Base-by-base conservation (phyloP, 1,140 invertebrate genomes). In the Leptinotarsa defecta region DNA sequence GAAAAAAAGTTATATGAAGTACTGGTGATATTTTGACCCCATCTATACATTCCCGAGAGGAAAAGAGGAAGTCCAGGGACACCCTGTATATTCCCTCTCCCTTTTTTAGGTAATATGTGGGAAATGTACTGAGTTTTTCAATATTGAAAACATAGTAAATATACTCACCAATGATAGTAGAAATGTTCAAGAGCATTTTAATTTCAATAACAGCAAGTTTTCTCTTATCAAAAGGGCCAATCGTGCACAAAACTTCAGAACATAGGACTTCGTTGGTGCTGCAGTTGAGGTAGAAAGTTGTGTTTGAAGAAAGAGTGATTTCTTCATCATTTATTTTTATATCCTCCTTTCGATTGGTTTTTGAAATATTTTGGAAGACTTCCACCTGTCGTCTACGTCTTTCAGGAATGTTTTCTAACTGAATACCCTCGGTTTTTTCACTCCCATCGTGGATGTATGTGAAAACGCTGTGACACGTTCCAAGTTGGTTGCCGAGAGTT, bases 361-460 rank as follows among this genome's bases (percentile, higher is more conserved):
- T 13, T 19, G 67, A 43, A 43, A 68, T 48, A 5, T 48, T 15
- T 43, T 48, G 27, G 15, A 48, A 68, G 1, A 48, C 43, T 68
- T 68, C 67, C n/a, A 68, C 67, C 34, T 68, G 67, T 68, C 67
- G 49, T 49, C 19, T 68, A 43, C 67, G 24, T 20, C 67, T 27
- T 68, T 48, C 27, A 17, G 20, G n/a, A 22, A n/a, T 67, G 5
- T n/a, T 8, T 67, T 67, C 64, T 15, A 67, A 4, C n/a, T 57
- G 20, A 15, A 34, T 20, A 67, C 22, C 64, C 15, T 67, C 64
- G 15, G 13, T 11, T 3, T 20, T 68, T n/a, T 34, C 13, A 19
- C n/a, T 43, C 11, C 8, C 34, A 6, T 65, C 27, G 64, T n/a
- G 15, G 20, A 68, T 13, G n/a, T 43, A 68, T 8, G 3, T 49